Evolutionary conservation across 1,140 invertebrate genomes (phyloP).

Genomic region (Aphaenogaster floridana): DNA sequence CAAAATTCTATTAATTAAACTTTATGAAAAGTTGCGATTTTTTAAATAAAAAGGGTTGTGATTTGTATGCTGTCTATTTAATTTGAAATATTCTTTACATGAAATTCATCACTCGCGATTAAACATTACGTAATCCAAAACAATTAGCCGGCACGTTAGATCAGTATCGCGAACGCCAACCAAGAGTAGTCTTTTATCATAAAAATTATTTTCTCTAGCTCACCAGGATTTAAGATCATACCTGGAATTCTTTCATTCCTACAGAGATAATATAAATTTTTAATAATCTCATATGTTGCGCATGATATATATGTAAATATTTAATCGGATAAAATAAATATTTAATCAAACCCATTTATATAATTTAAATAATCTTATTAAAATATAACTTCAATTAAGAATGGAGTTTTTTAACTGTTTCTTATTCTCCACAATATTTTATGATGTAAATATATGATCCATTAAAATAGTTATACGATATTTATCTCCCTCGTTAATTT

Average conservation of each 20-base stretch:
- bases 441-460: background rate
- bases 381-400: background rate
- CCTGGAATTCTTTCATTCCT: background rate
- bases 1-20: background rate
- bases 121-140: constrained; percentile 70
- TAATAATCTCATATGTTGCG: background rate
- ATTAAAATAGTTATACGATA: background rate
- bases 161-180: constrained; percentile 21
- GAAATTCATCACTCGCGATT: constrained; percentile 63
- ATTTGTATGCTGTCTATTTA: background rate
- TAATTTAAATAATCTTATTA: background rate
- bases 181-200: constrained; percentile 30
- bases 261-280: background rate
- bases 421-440: background rate
- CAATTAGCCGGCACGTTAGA: constrained; percentile 73
- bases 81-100: background rate
- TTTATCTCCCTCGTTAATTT: background rate
- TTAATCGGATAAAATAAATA: background rate
- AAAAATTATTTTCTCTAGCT: constrained; percentile 52
- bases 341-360: background rate
- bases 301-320: background rate
- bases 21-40: background rate
- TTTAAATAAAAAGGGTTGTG: background rate
- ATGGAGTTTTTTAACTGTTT: background rate
- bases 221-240: background rate